These are phyloP conservation scores for Stenurella melanura DNA, from an alignment of 2,888 invertebrate species.

Conservation along the genomic window DNA sequence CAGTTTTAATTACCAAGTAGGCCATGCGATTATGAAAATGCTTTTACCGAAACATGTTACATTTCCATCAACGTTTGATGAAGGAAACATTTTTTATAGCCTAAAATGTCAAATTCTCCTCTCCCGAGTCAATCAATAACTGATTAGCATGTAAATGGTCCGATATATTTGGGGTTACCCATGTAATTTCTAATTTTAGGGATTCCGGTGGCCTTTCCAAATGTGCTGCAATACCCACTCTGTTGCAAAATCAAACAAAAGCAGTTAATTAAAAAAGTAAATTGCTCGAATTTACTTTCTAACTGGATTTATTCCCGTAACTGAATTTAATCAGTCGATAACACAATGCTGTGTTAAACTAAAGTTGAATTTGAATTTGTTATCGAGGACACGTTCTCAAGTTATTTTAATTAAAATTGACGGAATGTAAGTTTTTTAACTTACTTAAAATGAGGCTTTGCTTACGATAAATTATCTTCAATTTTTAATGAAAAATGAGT, in stretches of 20 bases:
- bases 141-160: slow-evolving; percentile 33
- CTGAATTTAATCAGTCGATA: slow-evolving; percentile 7
- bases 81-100: neutral
- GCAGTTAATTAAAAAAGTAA: slow-evolving; percentile 12
- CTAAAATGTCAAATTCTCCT: slow-evolving; percentile 25
- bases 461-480: neutral
- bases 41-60: slow-evolving; percentile 5
- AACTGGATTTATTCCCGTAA: neutral
- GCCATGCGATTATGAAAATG: slow-evolving; percentile 1
- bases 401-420: slow-evolving; percentile 5
- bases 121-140: slow-evolving; percentile 23
- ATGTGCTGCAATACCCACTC: slow-evolving; percentile 3
- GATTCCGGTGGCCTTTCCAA: neutral
- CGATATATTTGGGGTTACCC: slow-evolving; percentile 24
- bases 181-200: slow-evolving; percentile 29
- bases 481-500: neutral
- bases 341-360: neutral
- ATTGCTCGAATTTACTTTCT: neutral
- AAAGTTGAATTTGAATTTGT: neutral
- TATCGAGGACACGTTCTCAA: neutral
- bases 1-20: slow-evolving; percentile 1
- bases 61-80: slow-evolving; percentile 20
- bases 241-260: slow-evolving; percentile 3
- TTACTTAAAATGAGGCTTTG: neutral
- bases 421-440: neutral